Evolutionary conservation across 2,888 invertebrate genomes (phyloP), one percentile per base, ranked within the genome.

Genomic region (Entomobrya proxima): DNA sequence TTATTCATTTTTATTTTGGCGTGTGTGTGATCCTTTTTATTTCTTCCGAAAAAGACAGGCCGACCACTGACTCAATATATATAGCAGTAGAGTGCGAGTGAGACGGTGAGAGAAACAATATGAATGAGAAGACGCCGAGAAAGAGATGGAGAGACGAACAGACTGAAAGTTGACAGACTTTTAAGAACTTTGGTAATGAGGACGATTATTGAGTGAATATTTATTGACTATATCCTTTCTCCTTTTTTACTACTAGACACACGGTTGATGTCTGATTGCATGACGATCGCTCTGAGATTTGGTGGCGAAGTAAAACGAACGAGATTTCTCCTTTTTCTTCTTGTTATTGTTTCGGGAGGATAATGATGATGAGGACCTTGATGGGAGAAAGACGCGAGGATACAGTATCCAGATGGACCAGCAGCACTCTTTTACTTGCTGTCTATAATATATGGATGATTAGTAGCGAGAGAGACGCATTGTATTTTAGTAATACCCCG

Each of bases 341-440:
- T 9, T 44, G 69, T 69, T 44, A 44, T 44, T 69, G 40, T 67
- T 37, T 47, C 30, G n/a, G 9, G 50, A 50, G n/a, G 35, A 50
- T 47, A 50, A 69, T 78, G 35, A 44, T 69, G 69, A 79, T 79
- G 37, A 47, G 32, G 40, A 35, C 30, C 27, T 32, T 52, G 80
- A 80, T 80, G 80, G 55, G 80, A 24, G 11, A 40, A 72, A 37
- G 72, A 72, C 80, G 47, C 30, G 69, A 80, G 37, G 69, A 55
- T 47, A 55, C 72, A 80, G 18, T 80, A 24, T 80, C 80, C 80
- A 80, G 80, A 80, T 69, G 40, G 32, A 27, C 27, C n/a, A n/a
- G n/a, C n/a, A n/a, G n/a, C n/a, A n/a, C n/a, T n/a, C n/a, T n/a
- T n/a, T n/a, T n/a, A n/a, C n/a, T n/a, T n/a, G n/a, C n/a, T n/a